Base-by-base conservation (phyloP, 2,113 vertebrate genomes). In the Phodopus roborovskii region DNA sequence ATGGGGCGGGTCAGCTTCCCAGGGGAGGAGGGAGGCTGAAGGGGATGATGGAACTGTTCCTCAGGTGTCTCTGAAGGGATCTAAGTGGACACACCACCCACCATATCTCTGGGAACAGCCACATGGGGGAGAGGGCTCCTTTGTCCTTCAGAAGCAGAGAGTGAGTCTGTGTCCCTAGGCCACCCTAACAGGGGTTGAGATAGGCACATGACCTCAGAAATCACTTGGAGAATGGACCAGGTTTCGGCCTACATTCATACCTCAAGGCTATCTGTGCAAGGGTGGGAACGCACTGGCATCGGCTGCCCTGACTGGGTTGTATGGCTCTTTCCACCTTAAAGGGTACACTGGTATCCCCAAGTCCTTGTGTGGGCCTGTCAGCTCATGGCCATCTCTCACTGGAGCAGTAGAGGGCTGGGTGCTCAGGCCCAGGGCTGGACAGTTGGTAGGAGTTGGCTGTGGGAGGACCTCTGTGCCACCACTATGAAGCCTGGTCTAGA, bases 261-360 rank as follows among this genome's bases (percentile, higher is more conserved):
- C 17, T 39, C 58, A 2, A 33, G 12, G 50, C 66, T 1, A 0
- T 1, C 0, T 9, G 1, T 7, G 3, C 15, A 7, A 17, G 19
- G 6, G 4, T 12, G 50, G 58, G 33, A 19, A 1, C 4, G 28
- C 33, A 22, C 16, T 11, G 12, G 4, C 8, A 42, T 39, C 26
- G 0, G 22, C 50, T 1, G 10, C 10, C 8, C 9, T 0, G 1
- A 26, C 28, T 2, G 20, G 39, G 22, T 0, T 10, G 58, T 26
- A 16, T 1, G 22, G 33, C 0, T 7, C 4, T 20, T 56, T 48
- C 71, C 45, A 0, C 7, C 22, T 3, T 42, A 36, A 22, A 84
- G 22, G 73, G 71, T 3, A 33, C 73, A 19, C 81, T 33, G 70
- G 50, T 53, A 28, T 4, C 0, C n/a, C 19, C 3, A 2, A 33